phyloP scores from a whole-genome alignment of 2,797 vertebrate species.

The Zalophus californianus region DNA sequence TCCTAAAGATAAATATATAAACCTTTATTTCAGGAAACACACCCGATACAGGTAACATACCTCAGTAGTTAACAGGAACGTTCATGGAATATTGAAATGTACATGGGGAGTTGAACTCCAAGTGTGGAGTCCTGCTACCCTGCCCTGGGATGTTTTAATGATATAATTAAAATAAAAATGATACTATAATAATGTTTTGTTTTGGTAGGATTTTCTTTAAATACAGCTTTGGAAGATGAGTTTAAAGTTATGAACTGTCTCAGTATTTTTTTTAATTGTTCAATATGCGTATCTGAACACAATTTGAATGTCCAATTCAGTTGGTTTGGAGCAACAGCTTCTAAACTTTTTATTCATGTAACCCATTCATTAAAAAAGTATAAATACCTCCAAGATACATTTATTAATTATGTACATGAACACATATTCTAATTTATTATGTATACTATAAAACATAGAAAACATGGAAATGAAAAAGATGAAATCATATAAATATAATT shows the following conservation, averaged over 20 bases:
- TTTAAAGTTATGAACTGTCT: constrained; percentile 30
- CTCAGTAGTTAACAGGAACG: not conserved
- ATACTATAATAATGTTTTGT: not conserved
- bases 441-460: not conserved
- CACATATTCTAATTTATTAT: not conserved
- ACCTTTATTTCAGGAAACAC: not conserved
- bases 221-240: not conserved
- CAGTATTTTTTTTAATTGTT: not conserved
- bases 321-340: not conserved
- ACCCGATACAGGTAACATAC: not conserved
- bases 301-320: not conserved
- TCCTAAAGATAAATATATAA: not conserved
- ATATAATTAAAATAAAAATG: not conserved
- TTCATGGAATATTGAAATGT: not conserved
- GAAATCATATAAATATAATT: not conserved
- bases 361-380: not conserved
- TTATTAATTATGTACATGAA: not conserved
- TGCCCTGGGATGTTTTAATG: not conserved
- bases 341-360: not conserved
- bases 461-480: not conserved
- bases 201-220: not conserved
- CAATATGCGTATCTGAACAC: not conserved
- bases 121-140: not conserved
- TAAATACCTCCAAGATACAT: not conserved
- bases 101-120: not conserved